Base-by-base conservation (phyloP, 2,113 vertebrate genomes). In the Caracal caracal region DNA sequence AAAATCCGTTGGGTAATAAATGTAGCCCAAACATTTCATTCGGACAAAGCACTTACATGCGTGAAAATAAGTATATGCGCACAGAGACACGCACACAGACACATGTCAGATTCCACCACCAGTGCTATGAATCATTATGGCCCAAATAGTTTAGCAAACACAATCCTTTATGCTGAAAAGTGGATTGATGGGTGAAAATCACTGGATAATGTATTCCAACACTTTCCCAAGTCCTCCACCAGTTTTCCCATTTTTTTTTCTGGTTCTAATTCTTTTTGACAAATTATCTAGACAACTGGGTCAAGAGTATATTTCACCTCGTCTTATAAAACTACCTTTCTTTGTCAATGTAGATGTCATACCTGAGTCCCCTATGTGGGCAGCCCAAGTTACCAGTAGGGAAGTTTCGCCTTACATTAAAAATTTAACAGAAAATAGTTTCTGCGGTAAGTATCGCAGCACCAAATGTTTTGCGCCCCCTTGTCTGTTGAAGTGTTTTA, bases 401-500 rank as follows among this genome's bases (percentile, higher is more conserved):
- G 16, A 95, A 79, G 12, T n/a, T 92, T 76, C 47, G 78, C 22
- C 30, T 89, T 83, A 61, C 20, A 30, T 80, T 63, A 35, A 84
- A 65, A 97, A 89, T 43, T 28, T 30, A 88, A 81, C 85, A 91
- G 40, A 96, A 94, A 92, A 87, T n/a, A 35, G 10, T 92, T 93
- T 94, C 35, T 35, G 3, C 40, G 51, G 35, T 94, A 93, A 82
- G 81, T 43, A 70, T 7, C 68, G 22, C 59, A 90, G 96, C 61
- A 92, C 4, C 30, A 94, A 90, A 76, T 90, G 30, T 61, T 80
- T 83, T 83, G 85, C 0, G 71, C 17, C 37, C 47, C 19, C 28
- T 63, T 81, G 98, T 90, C 97, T 98, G 90, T 43, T 86, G 51
- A 51, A 89, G 43, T 91, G 93, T 9, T 85, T 97, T 97, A 97